Conservation (phyloP, 1,140 invertebrate species). For the Bombyx mandarina region DNA sequence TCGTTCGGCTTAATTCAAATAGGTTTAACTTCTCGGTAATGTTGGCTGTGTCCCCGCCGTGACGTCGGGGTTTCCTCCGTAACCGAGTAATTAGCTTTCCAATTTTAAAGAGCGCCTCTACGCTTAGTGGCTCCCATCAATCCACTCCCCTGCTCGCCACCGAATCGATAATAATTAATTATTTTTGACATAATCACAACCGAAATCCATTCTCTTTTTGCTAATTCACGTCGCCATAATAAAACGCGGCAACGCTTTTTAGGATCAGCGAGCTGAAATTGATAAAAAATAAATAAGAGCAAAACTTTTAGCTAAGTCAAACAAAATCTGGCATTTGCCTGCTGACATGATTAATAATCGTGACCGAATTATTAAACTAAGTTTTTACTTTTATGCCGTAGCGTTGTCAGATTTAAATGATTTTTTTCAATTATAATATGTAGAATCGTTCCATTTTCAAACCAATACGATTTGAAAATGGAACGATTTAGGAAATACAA, state of each 20-base stretch:
- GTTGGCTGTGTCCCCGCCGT: constrained; percentile 37
- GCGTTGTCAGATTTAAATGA: too few relatives aligned
- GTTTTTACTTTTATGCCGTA: too few relatives aligned
- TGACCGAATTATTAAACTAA: too few relatives aligned
- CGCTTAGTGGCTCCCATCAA: constrained; percentile 51
- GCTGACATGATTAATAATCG: constrained; percentile 19
- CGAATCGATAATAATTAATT: constrained; percentile 74
- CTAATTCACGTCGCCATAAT: constrained; percentile 71
- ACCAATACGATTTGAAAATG: constrained; percentile 1
- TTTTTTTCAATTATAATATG: too few relatives aligned
- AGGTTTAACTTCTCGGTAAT: constrained; percentile 27
- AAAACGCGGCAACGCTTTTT: constrained; percentile 62
- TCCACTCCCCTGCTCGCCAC: constrained; percentile 46
- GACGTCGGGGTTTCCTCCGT: constrained; percentile 18
- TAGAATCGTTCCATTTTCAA: constrained; percentile 43
- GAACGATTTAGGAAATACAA: too few relatives aligned
- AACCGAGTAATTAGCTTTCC: constrained; percentile 62
- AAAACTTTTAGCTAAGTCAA: constrained; percentile 57
- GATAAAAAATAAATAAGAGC: constrained; percentile 69
- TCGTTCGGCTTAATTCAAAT: too few relatives aligned
- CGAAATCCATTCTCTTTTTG: constrained; percentile 73
- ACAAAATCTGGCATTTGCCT: constrained; percentile 51
- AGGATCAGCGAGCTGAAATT: constrained; percentile 54
- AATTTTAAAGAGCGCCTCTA: constrained; percentile 60
- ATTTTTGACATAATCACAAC: constrained; percentile 73